Conservation (phyloP, 2,888 invertebrate genomes). For the Tachystola acroxantha region DNA sequence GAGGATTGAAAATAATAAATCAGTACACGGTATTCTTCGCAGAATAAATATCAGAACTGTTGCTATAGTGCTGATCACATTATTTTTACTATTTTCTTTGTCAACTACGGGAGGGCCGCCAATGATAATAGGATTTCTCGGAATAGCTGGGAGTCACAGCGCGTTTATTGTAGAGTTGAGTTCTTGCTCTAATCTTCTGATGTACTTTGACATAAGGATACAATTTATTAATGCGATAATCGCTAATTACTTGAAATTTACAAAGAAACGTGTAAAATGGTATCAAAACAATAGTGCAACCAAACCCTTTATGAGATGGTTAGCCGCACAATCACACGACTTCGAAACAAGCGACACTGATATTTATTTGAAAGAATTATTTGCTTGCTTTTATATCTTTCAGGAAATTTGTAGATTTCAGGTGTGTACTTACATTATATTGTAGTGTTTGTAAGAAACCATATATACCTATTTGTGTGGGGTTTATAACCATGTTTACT, state of each 20-base stretch:
- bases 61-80: constrained; percentile 12
- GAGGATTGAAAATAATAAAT: constrained; percentile 32
- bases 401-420: constrained; percentile 8
- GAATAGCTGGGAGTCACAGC: not conserved
- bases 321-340: constrained; percentile 1
- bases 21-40: constrained; percentile 23
- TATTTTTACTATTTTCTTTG: constrained; percentile 13
- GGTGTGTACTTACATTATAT: constrained; percentile 1
- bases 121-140: constrained; percentile 4
- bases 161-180: not conserved
- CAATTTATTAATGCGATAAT: constrained; percentile 7
- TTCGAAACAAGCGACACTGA: constrained; percentile 3
- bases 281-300: constrained; percentile 1
- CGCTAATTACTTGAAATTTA: not conserved
- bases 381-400: constrained; percentile 7
- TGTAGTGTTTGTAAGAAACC: no score
- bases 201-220: constrained; percentile 9
- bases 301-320: not conserved
- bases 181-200: constrained; percentile 6
- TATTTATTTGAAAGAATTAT: constrained; percentile 6
- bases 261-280: not conserved
- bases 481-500: not conserved
- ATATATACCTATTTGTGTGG: no score
- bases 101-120: not conserved
- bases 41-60: constrained; percentile 21